Percentiles rank a stretch among this genome's conserved stretches.
Conservation (phyloP, 2,888 invertebrate genomes). For the Drosophila paramelanica region DNA sequence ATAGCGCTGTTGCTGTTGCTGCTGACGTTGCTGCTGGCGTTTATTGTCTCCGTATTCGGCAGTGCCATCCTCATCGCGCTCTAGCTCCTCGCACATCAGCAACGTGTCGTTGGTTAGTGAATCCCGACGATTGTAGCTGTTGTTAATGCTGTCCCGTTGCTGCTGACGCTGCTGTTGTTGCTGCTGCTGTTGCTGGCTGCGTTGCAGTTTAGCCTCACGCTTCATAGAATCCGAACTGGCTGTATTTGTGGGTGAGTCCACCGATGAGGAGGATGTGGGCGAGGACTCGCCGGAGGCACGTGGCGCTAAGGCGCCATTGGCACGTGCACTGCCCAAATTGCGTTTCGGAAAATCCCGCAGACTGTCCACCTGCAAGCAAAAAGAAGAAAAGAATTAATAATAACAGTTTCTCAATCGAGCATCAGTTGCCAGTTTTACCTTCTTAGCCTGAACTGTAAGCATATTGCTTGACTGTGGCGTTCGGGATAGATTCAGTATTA, state of each 20-base stretch:
- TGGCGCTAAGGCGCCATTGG: constrained; percentile 85
- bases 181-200: constrained; percentile 59
- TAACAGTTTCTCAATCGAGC: background rate
- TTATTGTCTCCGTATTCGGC: constrained; percentile 64
- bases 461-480: constrained; percentile 89
- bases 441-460: constrained; percentile 86
- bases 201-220: constrained; percentile 66
- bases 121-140: constrained; percentile 83
- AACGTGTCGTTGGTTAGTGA: constrained; percentile 83
- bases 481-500: constrained; percentile 95
- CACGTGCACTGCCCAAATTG: constrained; percentile 66
- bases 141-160: constrained; percentile 82
- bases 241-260: constrained; percentile 83
- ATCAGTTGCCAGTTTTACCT: constrained; percentile 68
- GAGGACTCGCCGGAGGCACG: constrained; percentile 85
- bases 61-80: constrained; percentile 78
- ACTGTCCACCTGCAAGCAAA: constrained; percentile 81
- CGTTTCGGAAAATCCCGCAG: constrained; percentile 84
- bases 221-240: constrained; percentile 82
- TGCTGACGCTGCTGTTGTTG: constrained; percentile 68
- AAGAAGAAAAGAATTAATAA: background rate
- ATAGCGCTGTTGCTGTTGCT: constrained; percentile 53
- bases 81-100: constrained; percentile 82
- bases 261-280: constrained; percentile 85
- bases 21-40: constrained; percentile 65